phyloP scores from a whole-genome alignment of 1,140 invertebrate species.

The Plectrocnemia conspersa region DNA sequence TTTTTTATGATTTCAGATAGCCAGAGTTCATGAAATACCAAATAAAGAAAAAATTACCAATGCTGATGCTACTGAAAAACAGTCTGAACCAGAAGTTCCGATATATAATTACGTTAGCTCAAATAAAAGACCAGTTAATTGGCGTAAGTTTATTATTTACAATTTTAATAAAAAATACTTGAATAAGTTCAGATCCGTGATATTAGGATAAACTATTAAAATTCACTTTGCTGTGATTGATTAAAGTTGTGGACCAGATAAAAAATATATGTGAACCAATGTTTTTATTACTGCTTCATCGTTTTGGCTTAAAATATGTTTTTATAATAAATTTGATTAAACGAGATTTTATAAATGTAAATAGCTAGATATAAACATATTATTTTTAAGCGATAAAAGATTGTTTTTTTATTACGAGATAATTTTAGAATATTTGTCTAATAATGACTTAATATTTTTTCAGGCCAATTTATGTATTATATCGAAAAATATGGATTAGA shows the following conservation, averaged over 20 bases:
- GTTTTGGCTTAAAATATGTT: no score
- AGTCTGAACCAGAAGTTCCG: constrained; percentile 41
- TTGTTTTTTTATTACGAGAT: not conserved
- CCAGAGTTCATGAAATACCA: constrained; percentile 16
- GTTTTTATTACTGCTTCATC: no score
- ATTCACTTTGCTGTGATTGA: no score
- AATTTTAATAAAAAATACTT: no score
- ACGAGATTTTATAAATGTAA: no score
- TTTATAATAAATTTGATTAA: no score
- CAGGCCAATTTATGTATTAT: constrained; percentile 50
- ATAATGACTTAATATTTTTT: not conserved
- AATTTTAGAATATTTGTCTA: not conserved
- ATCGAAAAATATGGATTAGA: constrained; percentile 43
- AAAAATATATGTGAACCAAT: no score
- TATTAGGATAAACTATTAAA: no score
- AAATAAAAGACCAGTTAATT: constrained; percentile 55
- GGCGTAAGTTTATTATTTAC: constrained; percentile 41
- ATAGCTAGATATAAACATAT: no score
- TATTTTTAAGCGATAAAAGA: not conserved
- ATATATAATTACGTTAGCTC: constrained; percentile 60
- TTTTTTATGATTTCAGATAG: constrained; percentile 21
- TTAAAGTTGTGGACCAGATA: no score
- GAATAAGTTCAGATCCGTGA: no score
- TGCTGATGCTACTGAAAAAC: constrained; percentile 12
- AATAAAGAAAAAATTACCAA: constrained; percentile 25